Base-by-base conservation (phyloP, 2,888 invertebrate species). In the Nasonovia ribisnigri region DNA sequence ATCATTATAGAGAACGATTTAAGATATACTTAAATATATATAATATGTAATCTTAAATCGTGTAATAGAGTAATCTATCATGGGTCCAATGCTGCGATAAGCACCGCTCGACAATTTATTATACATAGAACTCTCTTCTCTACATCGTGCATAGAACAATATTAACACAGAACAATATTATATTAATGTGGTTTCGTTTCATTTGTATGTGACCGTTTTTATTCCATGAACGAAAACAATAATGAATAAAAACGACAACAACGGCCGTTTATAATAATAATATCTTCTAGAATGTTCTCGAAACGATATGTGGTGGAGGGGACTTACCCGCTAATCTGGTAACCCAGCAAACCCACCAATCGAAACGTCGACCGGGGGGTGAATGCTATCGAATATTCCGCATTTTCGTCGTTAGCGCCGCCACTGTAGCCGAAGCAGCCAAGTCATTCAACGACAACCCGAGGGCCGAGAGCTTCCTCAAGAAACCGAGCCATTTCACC, bases 401-500 rank as follows among this genome's bases (percentile, higher is more conserved):
- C 20, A 1, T 77, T 77, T 8, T 36, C 77, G 77, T 77, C 6
- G 20, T 36, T 20, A 20, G 36, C 77, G 6, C 36, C 36, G 77
- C 77, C 20, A 36, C 36, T 20, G 11, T 29, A 10, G 2, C 16
- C 2, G 4, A 67, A n/a, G 11, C 67, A 26, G 20, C 16, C n/a
- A n/a, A 60, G 29, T 29, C 29, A n/a, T 29, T 60, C 60, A 60
- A 60, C 60, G 8, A 48, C 48, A 48, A 48, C 11, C 60, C 3
- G 11, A n/a, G n/a, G n/a, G n/a, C n/a, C n/a, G n/a, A n/a, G n/a
- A n/a, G 0, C 60, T 60, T 4, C 46, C 8, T 11, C 0, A 0
- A 48, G 48, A 10, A 1, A 10, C 48, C 20, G 0, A 54, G 54
- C 4, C 54, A 24, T 54, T 57, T 54, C 20, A 54, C 20, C 54